These are phyloP conservation scores for Leptogaster cylindrica DNA, from an alignment of 2,888 invertebrate genomes.

Conservation along the genomic window DNA sequence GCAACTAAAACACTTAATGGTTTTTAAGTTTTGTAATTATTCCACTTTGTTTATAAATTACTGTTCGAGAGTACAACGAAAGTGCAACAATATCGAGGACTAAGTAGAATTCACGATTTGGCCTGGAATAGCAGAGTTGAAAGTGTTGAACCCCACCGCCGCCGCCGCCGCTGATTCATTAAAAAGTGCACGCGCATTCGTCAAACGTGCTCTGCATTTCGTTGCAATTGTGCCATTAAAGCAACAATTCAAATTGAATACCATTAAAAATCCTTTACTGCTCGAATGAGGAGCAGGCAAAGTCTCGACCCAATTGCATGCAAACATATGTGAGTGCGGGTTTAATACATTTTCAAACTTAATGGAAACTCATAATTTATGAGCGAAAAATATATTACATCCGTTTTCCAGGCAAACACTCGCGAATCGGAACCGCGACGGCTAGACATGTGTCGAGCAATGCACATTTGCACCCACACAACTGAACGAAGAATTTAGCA, in stretches of 20 bases:
- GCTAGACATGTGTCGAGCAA: background rate
- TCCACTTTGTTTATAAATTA: too few relatives aligned
- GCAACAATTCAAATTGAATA: conserved; percentile 16
- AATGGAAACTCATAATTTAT: conserved; percentile 33
- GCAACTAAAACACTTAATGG: too few relatives aligned
- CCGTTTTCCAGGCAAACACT: too few relatives aligned
- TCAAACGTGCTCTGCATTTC: conserved; percentile 16
- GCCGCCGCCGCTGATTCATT: background rate
- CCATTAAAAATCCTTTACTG: conserved; percentile 28
- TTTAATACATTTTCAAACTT: conserved; percentile 20
- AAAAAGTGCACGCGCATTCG: background rate
- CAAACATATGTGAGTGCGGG: conserved; percentile 3
- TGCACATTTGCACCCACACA: background rate
- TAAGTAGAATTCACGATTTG: too few relatives aligned
- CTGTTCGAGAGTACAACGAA: too few relatives aligned
- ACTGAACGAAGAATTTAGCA: conserved; percentile 14
- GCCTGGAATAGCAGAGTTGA: too few relatives aligned
- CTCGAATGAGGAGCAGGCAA: background rate
- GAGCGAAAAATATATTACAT: conserved; percentile 32
- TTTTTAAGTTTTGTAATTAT: too few relatives aligned
- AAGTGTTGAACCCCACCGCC: too few relatives aligned
- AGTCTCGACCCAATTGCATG: background rate
- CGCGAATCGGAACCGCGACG: background rate
- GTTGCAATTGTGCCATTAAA: conserved; percentile 17
- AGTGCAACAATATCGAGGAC: too few relatives aligned